Conservation (phyloP, 2,888 invertebrate genomes). For the Chalcosyrphus nemorum region DNA sequence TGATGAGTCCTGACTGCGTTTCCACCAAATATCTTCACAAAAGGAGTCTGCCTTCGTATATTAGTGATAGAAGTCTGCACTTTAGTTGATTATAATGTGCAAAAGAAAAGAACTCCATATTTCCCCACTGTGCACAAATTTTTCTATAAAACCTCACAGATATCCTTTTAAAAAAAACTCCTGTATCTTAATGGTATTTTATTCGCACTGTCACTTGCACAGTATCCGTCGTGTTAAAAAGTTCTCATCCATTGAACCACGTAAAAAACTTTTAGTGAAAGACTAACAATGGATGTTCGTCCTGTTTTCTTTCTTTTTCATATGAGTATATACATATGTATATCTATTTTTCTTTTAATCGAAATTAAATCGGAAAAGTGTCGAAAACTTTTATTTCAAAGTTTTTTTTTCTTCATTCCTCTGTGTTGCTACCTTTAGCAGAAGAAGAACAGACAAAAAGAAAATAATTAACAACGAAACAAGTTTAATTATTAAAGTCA, state of each 20-base stretch:
- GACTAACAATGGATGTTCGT: not conserved
- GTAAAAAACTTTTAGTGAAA: slow-evolving; percentile 11
- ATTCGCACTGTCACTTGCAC: slow-evolving; percentile 23
- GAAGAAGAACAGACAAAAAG: not conserved
- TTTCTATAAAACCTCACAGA: not conserved
- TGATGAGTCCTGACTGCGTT: too few relatives aligned
- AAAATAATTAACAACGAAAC: slow-evolving; percentile 7
- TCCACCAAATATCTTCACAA: too few relatives aligned
- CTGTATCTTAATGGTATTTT: not conserved
- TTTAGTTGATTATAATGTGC: too few relatives aligned
- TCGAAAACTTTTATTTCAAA: slow-evolving; percentile 44
- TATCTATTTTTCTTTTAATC: slow-evolving; percentile 33
- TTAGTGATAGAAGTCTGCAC: too few relatives aligned
- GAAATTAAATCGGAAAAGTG: slow-evolving; percentile 55
- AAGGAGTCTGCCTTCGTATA: too few relatives aligned
- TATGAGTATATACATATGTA: not conserved
- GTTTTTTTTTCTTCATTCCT: not conserved
- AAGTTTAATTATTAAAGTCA: slow-evolving; percentile 68
- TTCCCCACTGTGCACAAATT: not conserved
- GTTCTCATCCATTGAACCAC: slow-evolving; percentile 3
- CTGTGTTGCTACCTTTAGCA: not conserved
- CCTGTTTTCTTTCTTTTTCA: not conserved
- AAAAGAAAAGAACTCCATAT: too few relatives aligned
- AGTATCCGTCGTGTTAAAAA: not conserved
- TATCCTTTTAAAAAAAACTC: not conserved